Base-by-base conservation (phyloP, 2,113 vertebrate species). In the Bos javanicus region DNA sequence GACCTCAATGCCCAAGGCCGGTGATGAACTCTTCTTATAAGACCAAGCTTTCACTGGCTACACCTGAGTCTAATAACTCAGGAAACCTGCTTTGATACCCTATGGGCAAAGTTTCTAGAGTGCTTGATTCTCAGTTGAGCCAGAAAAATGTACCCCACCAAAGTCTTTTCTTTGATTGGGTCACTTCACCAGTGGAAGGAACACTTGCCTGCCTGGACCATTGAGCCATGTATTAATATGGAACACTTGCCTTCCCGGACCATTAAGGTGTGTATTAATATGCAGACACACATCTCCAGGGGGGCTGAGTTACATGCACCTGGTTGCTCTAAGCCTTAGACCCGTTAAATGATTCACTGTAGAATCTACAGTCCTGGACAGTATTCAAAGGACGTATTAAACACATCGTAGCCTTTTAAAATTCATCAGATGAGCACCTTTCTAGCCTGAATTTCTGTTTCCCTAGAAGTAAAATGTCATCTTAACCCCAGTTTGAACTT, bases 161-260 rank as follows among this genome's bases (percentile, higher is more conserved):
- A n/a, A 87, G 87, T 81, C 78, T 95, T 96, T n/a, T 90, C 87
- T 78, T 93, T 89, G 60, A 43, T 17, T 60, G 30, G 11, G n/a
- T 90, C 87, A 43, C 91, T 87, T 98, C 30, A 76, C 28, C 46
- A 57, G 81, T 43, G 30, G 56, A n/a, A 48, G 30, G 52, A n/a
- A 48, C n/a, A 2, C 10, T 30, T 57, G 56, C 10, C 36, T 25
- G 9, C 36, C 36, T 25, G 21, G 17, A 23, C 39, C 33, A 2
- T 81, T 9, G 91, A 43, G 52, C 11, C 28, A 6, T 2, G 2
- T 25, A 28, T 39, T 74, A 74, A 39, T 67, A 36, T 50, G n/a
- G 60, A 52, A 43, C n/a, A 2, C 10, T 39, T 74, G 50, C 10
- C 71, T 39, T 5, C 71, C 71, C 0, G 0, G 15, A 19, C 46